Base-by-base conservation (phyloP, 2,888 invertebrate species). In the Drosophila neonasuta region DNA sequence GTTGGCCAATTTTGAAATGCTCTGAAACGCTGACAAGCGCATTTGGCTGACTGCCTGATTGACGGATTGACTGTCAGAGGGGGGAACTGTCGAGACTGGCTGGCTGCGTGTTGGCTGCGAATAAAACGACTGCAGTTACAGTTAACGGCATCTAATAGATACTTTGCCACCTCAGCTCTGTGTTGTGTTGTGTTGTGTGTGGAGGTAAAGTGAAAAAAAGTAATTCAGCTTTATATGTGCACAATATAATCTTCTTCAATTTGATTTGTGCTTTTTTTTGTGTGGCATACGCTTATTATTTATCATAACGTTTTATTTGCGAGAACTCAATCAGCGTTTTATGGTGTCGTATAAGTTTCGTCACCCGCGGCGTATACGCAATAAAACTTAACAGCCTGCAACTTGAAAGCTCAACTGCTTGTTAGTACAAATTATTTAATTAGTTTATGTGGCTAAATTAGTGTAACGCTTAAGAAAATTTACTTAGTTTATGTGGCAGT, bases 131-230 rank as follows among this genome's bases (percentile, higher is more conserved):
- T 69, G 83, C 80, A 85, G 68, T 83, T 87, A 80, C 71, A 69
- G 83, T 77, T 84, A 84, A 84, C 84, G 84, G 88, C 79, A 87
- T 73, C 88, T 84, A 84, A 84, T 87, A 79, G 86, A 84, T 87
- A 86, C 85, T 81, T 87, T 80, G 86, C 58, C 87, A 83, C 82
- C 87, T 87, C 71, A 80, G 71, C 59, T 82, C 71, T 74, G 85
- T 52, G 34, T 61, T 56, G 68, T 45, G 57, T 61, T 20, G 20
- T 3, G 20, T 20, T 20, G 64, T 39, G 36, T 39, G 36, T 6
- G 3, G n/a, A 39, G 39, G 39, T 39, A 13, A 10, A 24, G 24
- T 24, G 24, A 24, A 24, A 20, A 32, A 24, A 32, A 60, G 30
- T 63, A 51, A 64, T 64, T 42, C 42, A 48, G 15, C 24, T 24